phyloP scores from a whole-genome alignment of 2,113 vertebrate genomes.

The Lucifuga dentata region DNA sequence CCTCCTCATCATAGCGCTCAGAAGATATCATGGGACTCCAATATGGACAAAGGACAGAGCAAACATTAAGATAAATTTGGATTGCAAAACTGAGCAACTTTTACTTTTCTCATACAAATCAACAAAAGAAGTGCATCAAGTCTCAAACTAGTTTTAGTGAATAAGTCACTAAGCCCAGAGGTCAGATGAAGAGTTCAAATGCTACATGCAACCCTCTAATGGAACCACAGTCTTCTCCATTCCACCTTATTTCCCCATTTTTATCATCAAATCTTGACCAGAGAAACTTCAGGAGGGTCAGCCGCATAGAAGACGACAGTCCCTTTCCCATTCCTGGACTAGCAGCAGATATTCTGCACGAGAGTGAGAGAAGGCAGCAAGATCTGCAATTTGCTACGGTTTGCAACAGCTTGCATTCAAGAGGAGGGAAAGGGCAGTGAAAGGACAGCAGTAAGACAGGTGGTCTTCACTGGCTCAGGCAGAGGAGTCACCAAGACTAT shows the following conservation, averaged over 20 bases:
- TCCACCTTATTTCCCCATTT: slow-evolving; percentile 8
- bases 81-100: slow-evolving; percentile 35
- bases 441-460: slow-evolving; percentile 80
- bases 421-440: slow-evolving; percentile 34
- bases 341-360: slow-evolving; percentile 86
- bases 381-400: slow-evolving; percentile 92
- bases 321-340: slow-evolving; percentile 85
- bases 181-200: slow-evolving; percentile 42
- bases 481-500: slow-evolving; percentile 93
- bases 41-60: slow-evolving; percentile 14
- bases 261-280: slow-evolving; percentile 58
- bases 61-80: slow-evolving; percentile 52
- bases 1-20: slow-evolving; percentile 42
- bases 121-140: slow-evolving; percentile 19
- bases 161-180: slow-evolving; percentile 26
- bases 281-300: slow-evolving; percentile 88
- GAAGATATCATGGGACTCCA: slow-evolving; percentile 34
- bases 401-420: slow-evolving; percentile 88
- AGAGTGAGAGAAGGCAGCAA: slow-evolving; percentile 94
- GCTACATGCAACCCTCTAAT: slow-evolving; percentile 29
- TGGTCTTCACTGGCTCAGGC: slow-evolving; percentile 91
- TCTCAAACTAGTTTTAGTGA: slow-evolving; percentile 19
- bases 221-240: slow-evolving; percentile 37
- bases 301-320: slow-evolving; percentile 81
- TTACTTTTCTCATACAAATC: slow-evolving; percentile 7